A percentile compares a stretch with the other conserved stretches of the same genome.
These are phyloP conservation scores for Myanophis thanlyinensis DNA, from an alignment of 2,113 vertebrate species.

Conservation along the genomic window DNA sequence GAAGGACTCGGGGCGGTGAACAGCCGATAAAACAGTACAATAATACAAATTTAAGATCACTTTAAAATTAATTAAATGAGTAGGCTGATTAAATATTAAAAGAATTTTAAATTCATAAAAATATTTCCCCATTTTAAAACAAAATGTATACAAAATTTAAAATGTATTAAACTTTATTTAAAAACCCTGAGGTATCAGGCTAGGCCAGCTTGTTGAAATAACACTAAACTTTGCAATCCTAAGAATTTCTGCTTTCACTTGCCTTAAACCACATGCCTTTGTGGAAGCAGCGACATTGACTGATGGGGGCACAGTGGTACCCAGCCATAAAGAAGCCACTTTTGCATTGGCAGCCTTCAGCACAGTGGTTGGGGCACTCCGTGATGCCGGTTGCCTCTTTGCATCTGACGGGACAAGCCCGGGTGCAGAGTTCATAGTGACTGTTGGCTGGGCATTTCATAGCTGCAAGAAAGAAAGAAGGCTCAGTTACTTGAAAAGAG, in stretches of 20 bases:
- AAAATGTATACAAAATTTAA: no score
- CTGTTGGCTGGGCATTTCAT: slow-evolving; percentile 55
- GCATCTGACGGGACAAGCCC: slow-evolving; percentile 59
- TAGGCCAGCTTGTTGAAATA: no score
- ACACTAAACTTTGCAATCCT: not conserved
- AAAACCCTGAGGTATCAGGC: no score
- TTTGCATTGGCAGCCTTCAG: slow-evolving; percentile 70
- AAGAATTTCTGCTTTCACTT: not conserved
- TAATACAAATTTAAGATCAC: no score
- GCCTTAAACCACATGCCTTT: slow-evolving; percentile 55
- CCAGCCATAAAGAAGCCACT: slow-evolving; percentile 58
- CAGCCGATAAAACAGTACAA: no score
- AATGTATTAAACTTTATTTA: no score
- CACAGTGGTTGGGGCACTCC: slow-evolving; percentile 47
- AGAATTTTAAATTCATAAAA: no score
- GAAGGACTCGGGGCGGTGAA: no score
- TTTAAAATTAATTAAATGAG: no score
- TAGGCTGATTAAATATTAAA: no score
- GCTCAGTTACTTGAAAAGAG: not conserved
- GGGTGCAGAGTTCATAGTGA: slow-evolving; percentile 61
- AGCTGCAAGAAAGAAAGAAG: slow-evolving; percentile 44
- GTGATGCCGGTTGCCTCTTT: slow-evolving; percentile 36
- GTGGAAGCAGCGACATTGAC: slow-evolving; percentile 54
- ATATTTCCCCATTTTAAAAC: no score
- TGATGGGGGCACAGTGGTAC: slow-evolving; percentile 49